Conservation (phyloP, 1,140 invertebrate genomes). For the Nephotettix cincticeps region DNA sequence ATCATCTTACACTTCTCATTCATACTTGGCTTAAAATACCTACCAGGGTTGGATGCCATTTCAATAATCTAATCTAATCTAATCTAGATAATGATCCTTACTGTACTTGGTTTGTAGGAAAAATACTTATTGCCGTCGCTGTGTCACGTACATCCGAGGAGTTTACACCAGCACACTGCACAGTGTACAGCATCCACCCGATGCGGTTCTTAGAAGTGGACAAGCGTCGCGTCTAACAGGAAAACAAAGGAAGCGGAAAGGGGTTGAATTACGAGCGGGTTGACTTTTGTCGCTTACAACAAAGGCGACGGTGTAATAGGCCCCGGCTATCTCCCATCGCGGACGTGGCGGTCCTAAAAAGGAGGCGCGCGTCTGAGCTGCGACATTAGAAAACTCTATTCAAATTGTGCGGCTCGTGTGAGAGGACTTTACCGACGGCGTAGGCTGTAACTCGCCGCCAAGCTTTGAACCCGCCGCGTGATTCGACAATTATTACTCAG, state of each 20-base stretch:
- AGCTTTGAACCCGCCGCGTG: not conserved
- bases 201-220: too few relatives aligned
- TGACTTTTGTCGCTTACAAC: not conserved
- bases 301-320: not conserved
- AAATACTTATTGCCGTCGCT: too few relatives aligned
- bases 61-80: too few relatives aligned
- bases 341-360: not conserved
- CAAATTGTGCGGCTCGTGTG: not conserved
- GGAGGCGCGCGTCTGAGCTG: not conserved
- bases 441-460: not conserved
- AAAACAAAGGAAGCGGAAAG: not conserved
- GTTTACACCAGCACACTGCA: too few relatives aligned
- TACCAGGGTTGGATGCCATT: too few relatives aligned
- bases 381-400: slow-evolving; percentile 10
- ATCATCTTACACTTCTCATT: too few relatives aligned
- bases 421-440: not conserved
- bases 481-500: not conserved
- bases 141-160: too few relatives aligned
- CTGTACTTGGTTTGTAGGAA: too few relatives aligned
- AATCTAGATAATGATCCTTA: too few relatives aligned
- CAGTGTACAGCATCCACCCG: too few relatives aligned
- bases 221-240: too few relatives aligned
- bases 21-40: too few relatives aligned
- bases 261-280: not conserved
- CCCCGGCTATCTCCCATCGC: not conserved